These are phyloP conservation scores for Ctenopoma kingsleyae DNA, from an alignment of 2,797 vertebrate genomes.

Conservation along the genomic window DNA sequence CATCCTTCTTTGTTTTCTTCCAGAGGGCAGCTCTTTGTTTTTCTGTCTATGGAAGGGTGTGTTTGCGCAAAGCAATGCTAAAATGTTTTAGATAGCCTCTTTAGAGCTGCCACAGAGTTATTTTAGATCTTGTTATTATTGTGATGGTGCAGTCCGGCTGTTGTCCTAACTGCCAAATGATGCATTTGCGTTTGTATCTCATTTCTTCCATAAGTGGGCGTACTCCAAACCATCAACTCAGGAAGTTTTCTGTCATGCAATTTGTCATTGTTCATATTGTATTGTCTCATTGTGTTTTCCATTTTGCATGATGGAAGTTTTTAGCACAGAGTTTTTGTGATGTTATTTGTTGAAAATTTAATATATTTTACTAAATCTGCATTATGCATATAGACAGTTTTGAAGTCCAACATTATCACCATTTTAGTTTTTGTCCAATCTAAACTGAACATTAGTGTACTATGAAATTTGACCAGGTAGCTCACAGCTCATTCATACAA, in stretches of 20 bases:
- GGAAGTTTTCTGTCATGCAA: slow-evolving; percentile 63
- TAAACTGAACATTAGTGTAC: slow-evolving; percentile 1
- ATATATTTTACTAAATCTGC: background rate
- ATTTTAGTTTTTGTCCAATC: background rate
- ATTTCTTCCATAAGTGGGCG: slow-evolving; percentile 70
- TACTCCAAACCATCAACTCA: slow-evolving; percentile 70
- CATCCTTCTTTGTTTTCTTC: slow-evolving; percentile 78
- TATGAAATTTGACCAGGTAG: slow-evolving; percentile 6
- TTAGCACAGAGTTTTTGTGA: slow-evolving; percentile 29
- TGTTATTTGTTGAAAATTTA: background rate
- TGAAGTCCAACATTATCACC: slow-evolving; percentile 1
- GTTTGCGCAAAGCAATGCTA: slow-evolving; percentile 76
- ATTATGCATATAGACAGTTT: background rate
- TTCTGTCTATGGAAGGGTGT: slow-evolving; percentile 77
- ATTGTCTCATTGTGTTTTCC: slow-evolving; percentile 59
- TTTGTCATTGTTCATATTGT: slow-evolving; percentile 68
- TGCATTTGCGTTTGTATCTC: slow-evolving; percentile 67
- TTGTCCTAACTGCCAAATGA: slow-evolving; percentile 76
- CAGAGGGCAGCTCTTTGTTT: slow-evolving; percentile 80
- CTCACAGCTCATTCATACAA: slow-evolving; percentile 6
- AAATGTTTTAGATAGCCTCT: slow-evolving; percentile 79
- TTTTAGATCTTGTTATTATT: slow-evolving; percentile 80
- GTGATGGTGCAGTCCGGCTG: slow-evolving; percentile 71
- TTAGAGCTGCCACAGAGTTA: slow-evolving; percentile 74
- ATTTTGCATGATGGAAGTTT: slow-evolving; percentile 44